Conservation (phyloP, 2,888 invertebrate genomes). For the Sinohyriopsis cumingii region DNA sequence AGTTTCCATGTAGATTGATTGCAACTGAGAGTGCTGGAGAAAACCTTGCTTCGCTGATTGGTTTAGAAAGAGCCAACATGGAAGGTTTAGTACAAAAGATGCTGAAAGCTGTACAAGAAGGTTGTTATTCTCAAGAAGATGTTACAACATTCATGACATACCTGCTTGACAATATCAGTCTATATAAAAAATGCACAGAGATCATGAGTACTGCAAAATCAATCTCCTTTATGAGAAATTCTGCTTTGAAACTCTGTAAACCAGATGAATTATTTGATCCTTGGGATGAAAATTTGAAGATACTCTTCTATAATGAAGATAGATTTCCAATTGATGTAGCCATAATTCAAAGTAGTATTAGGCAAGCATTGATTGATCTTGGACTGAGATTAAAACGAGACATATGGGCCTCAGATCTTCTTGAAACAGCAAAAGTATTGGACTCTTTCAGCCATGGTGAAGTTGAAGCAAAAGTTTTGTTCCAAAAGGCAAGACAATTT, state of each 20-base stretch:
- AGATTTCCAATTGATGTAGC: slow-evolving; percentile 15
- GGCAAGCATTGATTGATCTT: slow-evolving; percentile 3
- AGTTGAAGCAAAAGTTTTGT: neutral
- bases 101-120: neutral
- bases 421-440: slow-evolving; percentile 10
- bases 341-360: neutral
- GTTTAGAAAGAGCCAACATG: neutral
- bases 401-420: slow-evolving; percentile 12
- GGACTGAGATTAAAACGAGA: slow-evolving; percentile 18
- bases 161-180: neutral
- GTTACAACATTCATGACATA: slow-evolving; percentile 3
- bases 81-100: neutral
- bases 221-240: neutral
- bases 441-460: neutral
- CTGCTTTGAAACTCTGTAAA: neutral
- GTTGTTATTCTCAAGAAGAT: neutral
- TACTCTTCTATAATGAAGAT: slow-evolving; percentile 9
- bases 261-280: slow-evolving; percentile 25
- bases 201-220: neutral
- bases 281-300: slow-evolving; percentile 4
- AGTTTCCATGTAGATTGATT: slow-evolving; percentile 4
- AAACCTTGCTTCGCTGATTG: neutral
- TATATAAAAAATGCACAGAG: neutral
- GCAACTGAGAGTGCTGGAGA: neutral
- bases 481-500: no score